These are phyloP conservation scores for Hafferia zeledoni DNA, from an alignment of 2,797 vertebrate genomes.

Conservation along the genomic window DNA sequence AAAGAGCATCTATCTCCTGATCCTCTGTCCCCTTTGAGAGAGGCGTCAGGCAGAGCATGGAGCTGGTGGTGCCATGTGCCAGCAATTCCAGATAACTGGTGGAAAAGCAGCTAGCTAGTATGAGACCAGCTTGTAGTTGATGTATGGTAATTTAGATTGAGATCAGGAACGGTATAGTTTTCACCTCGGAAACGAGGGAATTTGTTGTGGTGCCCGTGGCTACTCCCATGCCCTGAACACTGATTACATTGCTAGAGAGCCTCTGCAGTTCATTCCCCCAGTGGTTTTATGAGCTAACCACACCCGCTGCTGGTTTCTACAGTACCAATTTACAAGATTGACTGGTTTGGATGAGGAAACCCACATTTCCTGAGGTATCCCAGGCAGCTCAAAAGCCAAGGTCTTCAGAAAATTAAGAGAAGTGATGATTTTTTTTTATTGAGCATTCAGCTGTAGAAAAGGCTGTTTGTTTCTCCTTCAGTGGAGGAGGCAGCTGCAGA, in stretches of 20 bases:
- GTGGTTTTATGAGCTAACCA: conserved; percentile 57
- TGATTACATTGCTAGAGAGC: conserved; percentile 10
- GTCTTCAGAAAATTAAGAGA: conserved; percentile 33
- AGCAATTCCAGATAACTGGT: not conserved
- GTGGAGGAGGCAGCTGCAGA: not conserved
- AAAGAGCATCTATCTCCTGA: not conserved
- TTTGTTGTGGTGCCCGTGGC: fast-evolving
- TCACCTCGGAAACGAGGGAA: not conserved
- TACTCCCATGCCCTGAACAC: not conserved
- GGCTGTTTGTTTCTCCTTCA: not conserved
- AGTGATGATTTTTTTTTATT: not conserved
- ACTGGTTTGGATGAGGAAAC: conserved; percentile 66
- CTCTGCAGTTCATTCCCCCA: conserved; percentile 1
- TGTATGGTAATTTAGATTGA: not conserved
- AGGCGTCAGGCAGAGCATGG: fast-evolving
- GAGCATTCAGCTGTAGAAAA: not conserved
- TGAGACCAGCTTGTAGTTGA: not conserved
- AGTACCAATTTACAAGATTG: conserved; percentile 61
- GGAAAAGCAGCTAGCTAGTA: not conserved
- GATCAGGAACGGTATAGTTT: not conserved
- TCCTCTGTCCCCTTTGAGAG: not conserved
- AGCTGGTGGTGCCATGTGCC: not conserved
- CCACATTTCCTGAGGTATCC: conserved; percentile 64
- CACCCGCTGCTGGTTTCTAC: conserved; percentile 43
- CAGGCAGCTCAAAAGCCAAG: conserved; percentile 27